Conservation (phyloP, 1,140 invertebrate genomes). For the Papilio polyxenes region DNA sequence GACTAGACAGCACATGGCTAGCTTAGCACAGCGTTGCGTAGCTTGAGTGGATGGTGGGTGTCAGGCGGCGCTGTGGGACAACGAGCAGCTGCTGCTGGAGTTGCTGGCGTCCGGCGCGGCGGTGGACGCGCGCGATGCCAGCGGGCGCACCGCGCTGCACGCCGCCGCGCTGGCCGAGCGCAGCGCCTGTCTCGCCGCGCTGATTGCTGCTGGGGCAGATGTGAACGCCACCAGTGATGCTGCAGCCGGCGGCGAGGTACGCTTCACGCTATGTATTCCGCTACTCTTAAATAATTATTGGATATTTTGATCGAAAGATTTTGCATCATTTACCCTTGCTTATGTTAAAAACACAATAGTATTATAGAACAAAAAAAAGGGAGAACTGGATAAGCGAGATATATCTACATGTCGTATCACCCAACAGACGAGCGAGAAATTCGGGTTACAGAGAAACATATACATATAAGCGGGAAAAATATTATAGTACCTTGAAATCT, state of each 20-base stretch:
- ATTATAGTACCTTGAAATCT: too few relatives aligned
- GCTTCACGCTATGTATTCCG: neutral
- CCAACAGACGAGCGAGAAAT: too few relatives aligned
- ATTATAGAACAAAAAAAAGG: too few relatives aligned
- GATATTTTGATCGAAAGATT: too few relatives aligned
- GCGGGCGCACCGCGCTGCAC: constrained; percentile 86
- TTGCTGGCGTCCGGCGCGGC: constrained; percentile 89
- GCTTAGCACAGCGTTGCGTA: neutral
- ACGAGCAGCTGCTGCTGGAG: constrained; percentile 92
- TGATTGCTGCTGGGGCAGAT: constrained; percentile 89
- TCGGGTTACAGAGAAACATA: too few relatives aligned
- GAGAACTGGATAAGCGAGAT: too few relatives aligned
- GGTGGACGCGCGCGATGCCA: constrained; percentile 85
- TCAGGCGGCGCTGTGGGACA: constrained; percentile 94
- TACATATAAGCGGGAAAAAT: too few relatives aligned
- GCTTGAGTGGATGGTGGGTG: neutral
- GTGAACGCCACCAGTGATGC: constrained; percentile 86
- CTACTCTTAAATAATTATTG: neutral
- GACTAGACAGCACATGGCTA: neutral
- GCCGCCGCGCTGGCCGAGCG: constrained; percentile 93
- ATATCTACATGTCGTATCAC: too few relatives aligned
- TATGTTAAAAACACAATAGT: too few relatives aligned
- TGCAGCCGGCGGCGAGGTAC: constrained; percentile 81
- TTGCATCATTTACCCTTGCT: too few relatives aligned
- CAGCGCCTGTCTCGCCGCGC: constrained; percentile 88